Evolutionary conservation across 2,888 invertebrate species (phyloP), one percentile per base, ranked within the genome.

Genomic region (Drosophila seclusa): DNA sequence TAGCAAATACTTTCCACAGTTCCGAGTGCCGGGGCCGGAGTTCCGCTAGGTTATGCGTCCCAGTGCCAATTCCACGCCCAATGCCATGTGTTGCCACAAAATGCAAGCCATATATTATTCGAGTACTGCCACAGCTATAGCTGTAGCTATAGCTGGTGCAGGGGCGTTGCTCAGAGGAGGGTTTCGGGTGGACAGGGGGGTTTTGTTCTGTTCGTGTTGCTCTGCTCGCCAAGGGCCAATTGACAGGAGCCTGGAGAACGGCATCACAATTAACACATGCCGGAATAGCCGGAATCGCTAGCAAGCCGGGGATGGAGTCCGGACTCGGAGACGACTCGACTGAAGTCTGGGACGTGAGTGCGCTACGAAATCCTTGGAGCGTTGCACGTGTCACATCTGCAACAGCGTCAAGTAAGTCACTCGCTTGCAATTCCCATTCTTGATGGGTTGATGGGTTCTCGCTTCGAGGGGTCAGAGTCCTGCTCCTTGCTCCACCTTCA

Each of bases 221-320:
- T 52, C 21, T 34, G 32, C 49, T 59, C 63, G 57, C 52, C 68
- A 54, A 78, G 79, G 64, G 70, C 75, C 73, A 80, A 77, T 86
- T 84, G 83, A 78, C 84, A 82, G 87, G 76, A 67, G 78, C 60
- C 66, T 50, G 69, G 62, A 62, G 73, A 83, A 61, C 86, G 75
- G 83, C 83, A 75, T 70, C 82, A 84, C 87, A 83, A 83, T 83
- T 83, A 83, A 83, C 83, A 83, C 83, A 77, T 73, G 78, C 77
- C 78, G 59, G 62, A 52, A 52, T 73, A 73, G 65, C 65, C 65
- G 36, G 68, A 59, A 65, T 73, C 78, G 73, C 27, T 36, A 29
- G 32, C 61, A 42, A 61, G 29, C 64, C 48, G 34, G 60, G 58
- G 40, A 45, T 31, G 66, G 67, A 61, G 73, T 64, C 63, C 75